A percentile compares a stretch with the other conserved stretches of the same genome.
These are phyloP conservation scores for Spinus olivaceus DNA, from an alignment of 2,797 vertebrate species.

Conservation along the genomic window DNA sequence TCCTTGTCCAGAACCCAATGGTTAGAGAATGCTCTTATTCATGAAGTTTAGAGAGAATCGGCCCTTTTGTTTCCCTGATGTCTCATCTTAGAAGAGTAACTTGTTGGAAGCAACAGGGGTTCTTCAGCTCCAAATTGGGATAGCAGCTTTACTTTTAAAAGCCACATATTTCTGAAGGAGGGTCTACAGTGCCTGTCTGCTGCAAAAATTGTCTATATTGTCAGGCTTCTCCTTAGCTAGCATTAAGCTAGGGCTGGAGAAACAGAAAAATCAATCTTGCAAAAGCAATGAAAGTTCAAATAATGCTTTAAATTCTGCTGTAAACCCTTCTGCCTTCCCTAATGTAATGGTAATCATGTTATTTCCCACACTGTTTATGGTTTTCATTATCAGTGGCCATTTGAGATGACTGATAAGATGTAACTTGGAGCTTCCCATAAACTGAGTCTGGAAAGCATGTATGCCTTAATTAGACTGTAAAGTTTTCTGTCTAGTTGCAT, in stretches of 20 bases:
- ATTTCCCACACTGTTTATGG: neutral
- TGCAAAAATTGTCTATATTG: neutral
- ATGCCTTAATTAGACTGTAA: neutral
- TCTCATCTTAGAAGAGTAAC: neutral
- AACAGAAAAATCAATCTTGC: neutral
- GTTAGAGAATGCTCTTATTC: neutral
- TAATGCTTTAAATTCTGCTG: neutral
- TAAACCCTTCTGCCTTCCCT: neutral
- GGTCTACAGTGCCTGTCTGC: neutral
- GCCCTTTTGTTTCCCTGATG: neutral
- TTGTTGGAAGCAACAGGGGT: neutral
- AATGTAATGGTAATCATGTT: neutral
- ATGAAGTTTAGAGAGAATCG: fast-evolving
- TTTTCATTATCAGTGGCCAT: neutral
- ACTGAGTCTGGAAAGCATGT: neutral
- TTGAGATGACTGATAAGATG: neutral
- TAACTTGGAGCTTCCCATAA: neutral
- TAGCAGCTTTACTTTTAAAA: neutral
- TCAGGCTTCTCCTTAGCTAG: neutral
- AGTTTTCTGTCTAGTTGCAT: neutral
- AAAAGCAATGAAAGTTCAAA: neutral
- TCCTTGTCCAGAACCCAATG: neutral
- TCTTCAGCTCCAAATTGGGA: neutral
- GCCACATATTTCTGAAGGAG: neutral
- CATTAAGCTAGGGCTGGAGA: neutral